Percentiles rank a stretch among this genome's conserved stretches.
phyloP scores from a whole-genome alignment of 2,113 vertebrate species.

The Acrocephalus arundinaceus region DNA sequence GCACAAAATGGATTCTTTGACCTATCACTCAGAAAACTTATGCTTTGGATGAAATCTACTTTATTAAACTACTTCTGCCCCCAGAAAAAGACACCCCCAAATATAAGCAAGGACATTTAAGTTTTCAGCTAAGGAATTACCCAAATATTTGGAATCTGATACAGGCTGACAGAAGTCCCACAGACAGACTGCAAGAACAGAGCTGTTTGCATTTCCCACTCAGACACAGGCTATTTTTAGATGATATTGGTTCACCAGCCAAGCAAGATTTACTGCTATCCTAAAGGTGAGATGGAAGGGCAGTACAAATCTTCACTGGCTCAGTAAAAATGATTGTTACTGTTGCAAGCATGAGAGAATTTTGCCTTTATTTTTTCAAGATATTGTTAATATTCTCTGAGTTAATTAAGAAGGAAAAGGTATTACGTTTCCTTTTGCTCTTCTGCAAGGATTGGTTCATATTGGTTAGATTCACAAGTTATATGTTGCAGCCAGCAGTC shows the following conservation, averaged over 20 bases:
- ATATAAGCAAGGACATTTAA: not conserved
- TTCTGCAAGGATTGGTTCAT: not conserved
- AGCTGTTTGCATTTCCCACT: not conserved
- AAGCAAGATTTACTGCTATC: not conserved
- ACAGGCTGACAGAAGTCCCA: not conserved
- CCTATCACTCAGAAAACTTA: not conserved
- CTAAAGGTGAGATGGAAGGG: conserved; percentile 21
- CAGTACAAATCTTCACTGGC: not conserved
- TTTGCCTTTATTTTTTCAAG: not conserved
- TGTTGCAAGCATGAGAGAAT: not conserved
- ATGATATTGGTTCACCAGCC: not conserved
- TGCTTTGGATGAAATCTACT: not conserved
- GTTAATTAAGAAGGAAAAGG: not conserved
- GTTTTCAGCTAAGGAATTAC: not conserved
- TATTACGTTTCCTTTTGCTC: not conserved
- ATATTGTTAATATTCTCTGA: not conserved
- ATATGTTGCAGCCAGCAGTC: not conserved
- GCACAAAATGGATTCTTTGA: not conserved
- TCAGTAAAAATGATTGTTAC: not conserved
- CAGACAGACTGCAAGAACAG: not conserved
- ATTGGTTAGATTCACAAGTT: not conserved
- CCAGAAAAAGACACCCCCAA: not conserved
- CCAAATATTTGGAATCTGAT: not conserved
- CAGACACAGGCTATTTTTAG: conserved; percentile 45
- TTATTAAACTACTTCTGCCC: not conserved